Evolutionary conservation across 2,113 vertebrate genomes (phyloP), one percentile per base, ranked within the genome.

Genomic region (Gallinago undulata): DNA sequence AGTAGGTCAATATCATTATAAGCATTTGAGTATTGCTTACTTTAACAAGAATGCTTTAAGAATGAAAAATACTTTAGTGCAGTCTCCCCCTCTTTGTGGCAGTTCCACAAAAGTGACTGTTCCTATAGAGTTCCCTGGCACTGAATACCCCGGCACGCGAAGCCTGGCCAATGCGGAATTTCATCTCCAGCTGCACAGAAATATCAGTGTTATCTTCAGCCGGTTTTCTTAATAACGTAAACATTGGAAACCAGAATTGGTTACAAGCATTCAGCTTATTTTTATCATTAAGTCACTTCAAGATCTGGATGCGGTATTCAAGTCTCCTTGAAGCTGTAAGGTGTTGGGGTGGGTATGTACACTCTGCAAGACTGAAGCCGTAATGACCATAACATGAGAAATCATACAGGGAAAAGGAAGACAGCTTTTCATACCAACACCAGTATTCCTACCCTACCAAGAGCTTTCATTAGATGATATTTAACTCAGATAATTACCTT

Each of bases 401-500:
- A 41, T 62, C 31, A 60, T 64, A 45, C 5, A 84, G 18, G 10
- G 41, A 64, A 83, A 90, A 90, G 30, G 57, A 95, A 85, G 7
- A 2, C n/a, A 43, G 55, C 21, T 78, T 47, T 82, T 77, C 41
- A 76, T 41, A 77, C 14, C 10, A 6, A 16, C 33, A 73, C 55
- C 66, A 60, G 28, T 73, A 56, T 78, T 88, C 50, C 59, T 59
- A 64, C 35, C 41, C 31, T 66, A 95, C 51, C 25, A 50, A 83
- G 31, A 84, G 66, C 35, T 89, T 78, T 63, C 57, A 67, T 92
- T 62, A 60, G 13, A 50, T 43, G 57, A 83, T 81, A 77, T 83
- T 93, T 96, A 81, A 68, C 47, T 78, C 79, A 35, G 51, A 80
- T 89, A 74, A 96, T 91, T 95, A 51, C 41, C 79, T 90, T 93